Conservation (phyloP, 2,888 invertebrate species). For the Drosophila tripunctata region DNA sequence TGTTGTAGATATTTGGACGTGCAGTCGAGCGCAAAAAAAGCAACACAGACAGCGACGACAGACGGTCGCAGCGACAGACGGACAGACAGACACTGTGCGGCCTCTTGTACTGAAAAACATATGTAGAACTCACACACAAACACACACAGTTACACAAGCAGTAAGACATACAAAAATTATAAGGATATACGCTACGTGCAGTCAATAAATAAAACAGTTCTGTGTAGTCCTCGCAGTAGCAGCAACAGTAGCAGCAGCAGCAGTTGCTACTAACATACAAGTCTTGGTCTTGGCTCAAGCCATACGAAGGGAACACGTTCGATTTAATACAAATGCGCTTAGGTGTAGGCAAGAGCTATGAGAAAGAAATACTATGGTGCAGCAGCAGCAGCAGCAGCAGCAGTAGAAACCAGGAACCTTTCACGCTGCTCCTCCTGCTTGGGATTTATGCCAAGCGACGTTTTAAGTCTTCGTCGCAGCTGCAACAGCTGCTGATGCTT, state of each 20-base stretch:
- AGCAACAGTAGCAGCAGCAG: slow-evolving; percentile 18
- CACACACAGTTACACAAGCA: slow-evolving; percentile 2
- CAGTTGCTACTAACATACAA: slow-evolving; percentile 23
- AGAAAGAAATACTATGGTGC: not conserved
- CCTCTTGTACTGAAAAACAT: slow-evolving; percentile 47
- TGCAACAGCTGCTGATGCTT: slow-evolving; percentile 65
- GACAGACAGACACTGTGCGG: slow-evolving; percentile 29
- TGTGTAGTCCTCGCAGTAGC: slow-evolving; percentile 51
- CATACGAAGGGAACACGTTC: slow-evolving; percentile 68
- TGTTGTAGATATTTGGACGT: slow-evolving; percentile 76
- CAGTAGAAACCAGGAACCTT: no score
- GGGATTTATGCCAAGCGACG: slow-evolving; percentile 65
- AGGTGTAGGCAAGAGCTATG: slow-evolving; percentile 29
- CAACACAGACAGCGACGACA: slow-evolving; percentile 56
- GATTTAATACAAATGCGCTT: slow-evolving; percentile 75
- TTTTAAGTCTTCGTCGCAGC: slow-evolving; percentile 68
- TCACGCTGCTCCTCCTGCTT: slow-evolving; percentile 38
- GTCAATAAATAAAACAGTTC: slow-evolving; percentile 79
- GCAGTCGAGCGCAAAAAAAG: slow-evolving; percentile 69
- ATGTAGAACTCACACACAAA: slow-evolving; percentile 50
- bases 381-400: not conserved
- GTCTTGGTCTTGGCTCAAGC: slow-evolving; percentile 43
- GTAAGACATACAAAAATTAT: slow-evolving; percentile 74
- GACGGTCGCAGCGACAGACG: slow-evolving; percentile 48
- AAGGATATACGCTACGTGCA: slow-evolving; percentile 77